phyloP scores from a whole-genome alignment of 2,888 invertebrate genomes.

The Calliscelio sp. region DNA sequence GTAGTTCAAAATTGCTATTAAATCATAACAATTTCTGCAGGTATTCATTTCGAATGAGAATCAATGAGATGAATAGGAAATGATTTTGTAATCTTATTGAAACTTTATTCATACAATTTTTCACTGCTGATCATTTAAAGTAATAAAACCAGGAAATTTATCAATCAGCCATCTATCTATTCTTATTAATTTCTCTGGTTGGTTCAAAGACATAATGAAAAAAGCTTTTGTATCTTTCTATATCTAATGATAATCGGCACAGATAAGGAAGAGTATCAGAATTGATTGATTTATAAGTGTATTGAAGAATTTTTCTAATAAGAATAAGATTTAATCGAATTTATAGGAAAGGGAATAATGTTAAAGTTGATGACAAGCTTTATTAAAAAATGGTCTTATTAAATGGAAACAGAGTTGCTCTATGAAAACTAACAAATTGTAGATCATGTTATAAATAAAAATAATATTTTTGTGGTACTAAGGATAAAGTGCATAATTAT shows the following conservation, averaged over 20 bases:
- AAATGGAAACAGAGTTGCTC: too few species aligned
- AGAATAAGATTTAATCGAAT: conserved; percentile 41
- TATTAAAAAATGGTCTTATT: too few species aligned
- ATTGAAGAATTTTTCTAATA: conserved; percentile 49
- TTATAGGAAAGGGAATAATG: too few species aligned
- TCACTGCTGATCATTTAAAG: conserved; percentile 10
- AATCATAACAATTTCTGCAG: conserved; percentile 55
- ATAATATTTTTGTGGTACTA: too few species aligned
- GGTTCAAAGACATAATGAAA: conserved; percentile 5
- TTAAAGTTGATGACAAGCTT: too few species aligned
- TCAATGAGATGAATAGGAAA: conserved; percentile 54
- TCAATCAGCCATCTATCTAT: conserved; percentile 49
- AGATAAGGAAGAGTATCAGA: conserved; percentile 34
- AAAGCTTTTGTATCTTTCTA: conserved; percentile 1
- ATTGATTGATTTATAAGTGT: conserved; percentile 55
- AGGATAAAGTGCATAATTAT: background rate
- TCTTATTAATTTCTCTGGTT: conserved; percentile 48
- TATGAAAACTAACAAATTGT: too few species aligned
- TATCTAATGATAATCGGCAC: conserved; percentile 48
- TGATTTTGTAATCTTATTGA: conserved; percentile 50
- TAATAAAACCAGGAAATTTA: conserved; percentile 42
- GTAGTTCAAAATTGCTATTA: conserved; percentile 48
- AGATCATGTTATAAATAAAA: too few species aligned
- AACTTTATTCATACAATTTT: conserved; percentile 48
- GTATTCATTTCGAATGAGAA: conserved; percentile 45